These are phyloP conservation scores for Meriones psammophilus DNA, from an alignment of 2,797 vertebrate genomes.

Conservation along the genomic window DNA sequence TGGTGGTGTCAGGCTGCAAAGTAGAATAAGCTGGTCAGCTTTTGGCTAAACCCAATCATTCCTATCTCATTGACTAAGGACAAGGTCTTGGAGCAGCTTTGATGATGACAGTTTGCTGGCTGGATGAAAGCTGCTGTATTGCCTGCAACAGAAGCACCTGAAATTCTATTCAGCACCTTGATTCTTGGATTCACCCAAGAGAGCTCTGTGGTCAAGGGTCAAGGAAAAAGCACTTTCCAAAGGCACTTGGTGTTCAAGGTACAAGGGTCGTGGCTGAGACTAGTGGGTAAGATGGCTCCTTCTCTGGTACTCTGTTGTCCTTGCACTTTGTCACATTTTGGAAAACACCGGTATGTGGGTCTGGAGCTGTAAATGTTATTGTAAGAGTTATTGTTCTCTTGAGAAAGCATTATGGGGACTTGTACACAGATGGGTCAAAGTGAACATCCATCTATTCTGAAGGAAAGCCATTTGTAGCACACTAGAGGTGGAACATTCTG, in stretches of 20 bases:
- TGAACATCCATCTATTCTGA: background rate
- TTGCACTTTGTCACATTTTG: background rate
- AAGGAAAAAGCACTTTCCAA: background rate
- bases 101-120: background rate
- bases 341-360: background rate
- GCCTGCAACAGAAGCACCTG: background rate
- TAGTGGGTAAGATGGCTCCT: background rate
- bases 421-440: background rate
- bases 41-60: slow-evolving; percentile 10
- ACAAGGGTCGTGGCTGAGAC: background rate
- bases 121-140: background rate
- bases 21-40: background rate
- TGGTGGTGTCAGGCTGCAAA: background rate
- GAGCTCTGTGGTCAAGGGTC: background rate
- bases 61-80: background rate
- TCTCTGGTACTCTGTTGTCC: background rate
- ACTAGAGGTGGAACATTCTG: background rate
- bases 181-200: background rate
- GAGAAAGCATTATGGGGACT: background rate
- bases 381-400: background rate
- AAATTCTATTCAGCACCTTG: background rate
- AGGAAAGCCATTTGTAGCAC: background rate
- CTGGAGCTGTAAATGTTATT: background rate
- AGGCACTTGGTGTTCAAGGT: background rate
- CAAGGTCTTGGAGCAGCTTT: background rate